phyloP scores from a whole-genome alignment of 1,140 invertebrate genomes.

The Zelostemma sp. region DNA sequence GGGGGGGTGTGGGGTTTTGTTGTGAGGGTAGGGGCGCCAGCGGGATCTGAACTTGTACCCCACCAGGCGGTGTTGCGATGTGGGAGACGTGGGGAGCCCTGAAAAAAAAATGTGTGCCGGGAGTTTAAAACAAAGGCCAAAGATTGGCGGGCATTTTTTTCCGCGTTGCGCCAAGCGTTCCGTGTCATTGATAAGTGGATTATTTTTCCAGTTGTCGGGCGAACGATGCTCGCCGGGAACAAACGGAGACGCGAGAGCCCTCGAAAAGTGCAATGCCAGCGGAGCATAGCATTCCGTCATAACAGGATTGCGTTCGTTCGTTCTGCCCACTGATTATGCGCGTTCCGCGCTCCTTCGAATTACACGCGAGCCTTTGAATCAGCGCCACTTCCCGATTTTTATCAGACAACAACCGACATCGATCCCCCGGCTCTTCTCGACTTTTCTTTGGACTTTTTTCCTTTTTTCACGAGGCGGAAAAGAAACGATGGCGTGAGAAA shows the following conservation, averaged over 20 bases:
- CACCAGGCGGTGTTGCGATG: no score
- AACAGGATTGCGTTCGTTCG: slow-evolving; percentile 48
- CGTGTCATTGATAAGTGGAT: background rate
- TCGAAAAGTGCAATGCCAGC: slow-evolving; percentile 17
- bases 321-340: slow-evolving; percentile 41
- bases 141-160: no score
- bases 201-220: background rate
- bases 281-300: slow-evolving; percentile 43
- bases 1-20: no score
- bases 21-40: no score
- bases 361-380: slow-evolving; percentile 30
- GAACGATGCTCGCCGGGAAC: background rate
- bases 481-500: background rate
- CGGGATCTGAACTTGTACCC: no score
- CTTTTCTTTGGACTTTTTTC: background rate
- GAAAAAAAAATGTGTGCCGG: no score
- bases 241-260: slow-evolving; percentile 4
- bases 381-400: slow-evolving; percentile 34
- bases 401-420: background rate
- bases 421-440: no score
- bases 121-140: no score
- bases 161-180: background rate
- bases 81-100: no score
- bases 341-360: slow-evolving; percentile 36
- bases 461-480: no score